Conservation (phyloP, 1,140 invertebrate species). For the Seison nebaliae region DNA sequence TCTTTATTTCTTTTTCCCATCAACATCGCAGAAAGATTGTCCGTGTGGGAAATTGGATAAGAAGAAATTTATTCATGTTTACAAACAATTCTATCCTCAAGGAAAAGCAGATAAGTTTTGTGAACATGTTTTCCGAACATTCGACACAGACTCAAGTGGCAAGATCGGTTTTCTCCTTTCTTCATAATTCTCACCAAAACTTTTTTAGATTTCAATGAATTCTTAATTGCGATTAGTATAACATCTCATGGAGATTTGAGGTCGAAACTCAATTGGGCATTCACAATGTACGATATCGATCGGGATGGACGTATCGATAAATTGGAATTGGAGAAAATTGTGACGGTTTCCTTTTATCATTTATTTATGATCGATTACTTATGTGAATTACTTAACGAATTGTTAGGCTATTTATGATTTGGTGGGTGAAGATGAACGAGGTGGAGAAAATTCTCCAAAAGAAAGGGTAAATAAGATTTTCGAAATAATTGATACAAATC, state of each 20-base stretch:
- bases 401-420: constrained; percentile 7
- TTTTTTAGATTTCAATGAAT: constrained; percentile 12
- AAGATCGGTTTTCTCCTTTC: not conserved
- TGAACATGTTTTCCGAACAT: constrained; percentile 9
- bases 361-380: not conserved
- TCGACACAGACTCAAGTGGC: constrained; percentile 6
- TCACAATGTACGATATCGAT: constrained; percentile 11
- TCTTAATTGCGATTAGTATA: constrained; percentile 6
- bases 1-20: not conserved
- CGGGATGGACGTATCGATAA: constrained; percentile 8
- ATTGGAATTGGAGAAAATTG: constrained; percentile 12
- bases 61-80: constrained; percentile 12
- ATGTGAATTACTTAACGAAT: not conserved
- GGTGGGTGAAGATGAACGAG: constrained; percentile 9
- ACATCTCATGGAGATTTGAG: constrained; percentile 7
- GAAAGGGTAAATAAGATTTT: constrained; percentile 6
- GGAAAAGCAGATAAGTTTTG: constrained; percentile 13
- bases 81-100: constrained; percentile 8
- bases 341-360: not conserved
- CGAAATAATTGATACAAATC: constrained; percentile 2
- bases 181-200: constrained; percentile 1
- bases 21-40: constrained; percentile 6
- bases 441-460: constrained; percentile 5
- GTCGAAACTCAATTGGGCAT: constrained; percentile 4
- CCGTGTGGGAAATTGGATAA: constrained; percentile 9